phyloP scores from a whole-genome alignment of 1,140 invertebrate species.

The Brachionus koreanus region DNA sequence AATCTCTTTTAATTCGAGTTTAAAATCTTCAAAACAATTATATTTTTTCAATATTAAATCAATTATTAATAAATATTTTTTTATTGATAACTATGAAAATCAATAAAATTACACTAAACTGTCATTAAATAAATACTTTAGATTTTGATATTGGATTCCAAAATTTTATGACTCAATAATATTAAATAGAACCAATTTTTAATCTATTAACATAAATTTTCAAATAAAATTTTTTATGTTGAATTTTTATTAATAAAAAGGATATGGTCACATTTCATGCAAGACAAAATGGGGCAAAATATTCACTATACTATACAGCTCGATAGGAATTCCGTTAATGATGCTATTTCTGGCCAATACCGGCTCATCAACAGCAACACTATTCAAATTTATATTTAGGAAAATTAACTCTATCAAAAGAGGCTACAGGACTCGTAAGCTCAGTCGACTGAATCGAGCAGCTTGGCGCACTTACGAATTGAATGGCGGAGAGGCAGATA shows the following conservation, averaged over 20 bases:
- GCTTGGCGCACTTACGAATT: background rate
- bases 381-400: slow-evolving; percentile 26
- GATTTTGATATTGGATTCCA: no score
- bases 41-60: no score
- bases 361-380: slow-evolving; percentile 78
- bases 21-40: no score
- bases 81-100: no score
- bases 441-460: background rate
- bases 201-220: no score
- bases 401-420: slow-evolving; percentile 32
- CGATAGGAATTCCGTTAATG: slow-evolving; percentile 52
- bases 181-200: no score
- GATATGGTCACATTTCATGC: slow-evolving; percentile 53
- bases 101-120: no score
- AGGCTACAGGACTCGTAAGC: background rate
- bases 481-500: background rate
- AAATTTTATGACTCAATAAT: no score
- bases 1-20: no score
- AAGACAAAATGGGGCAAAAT: slow-evolving; percentile 52
- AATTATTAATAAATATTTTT: no score
- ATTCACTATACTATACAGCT: slow-evolving; percentile 50
- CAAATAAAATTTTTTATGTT: no score
- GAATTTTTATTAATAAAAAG: slow-evolving; percentile 18
- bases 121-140: no score
- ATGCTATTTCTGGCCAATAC: slow-evolving; percentile 76